phyloP scores from a whole-genome alignment of 2,888 invertebrate species.

The Tortrix viridana region DNA sequence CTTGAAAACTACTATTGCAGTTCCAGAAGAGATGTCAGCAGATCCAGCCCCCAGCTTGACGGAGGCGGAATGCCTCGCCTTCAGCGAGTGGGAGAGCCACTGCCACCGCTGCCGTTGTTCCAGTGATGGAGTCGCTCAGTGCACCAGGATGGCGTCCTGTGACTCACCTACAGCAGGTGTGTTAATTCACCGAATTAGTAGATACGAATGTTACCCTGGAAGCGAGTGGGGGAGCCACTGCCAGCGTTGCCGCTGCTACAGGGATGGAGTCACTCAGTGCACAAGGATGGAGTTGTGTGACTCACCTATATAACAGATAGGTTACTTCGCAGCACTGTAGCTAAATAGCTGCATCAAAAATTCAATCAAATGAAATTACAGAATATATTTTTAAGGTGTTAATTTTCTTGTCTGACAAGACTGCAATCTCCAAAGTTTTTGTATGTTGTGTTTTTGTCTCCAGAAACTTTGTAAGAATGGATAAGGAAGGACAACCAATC shows the following conservation, averaged over 20 bases:
- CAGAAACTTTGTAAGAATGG: too few species aligned
- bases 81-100: constrained; percentile 65
- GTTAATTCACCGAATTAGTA: background rate
- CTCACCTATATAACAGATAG: constrained; percentile 47
- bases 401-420: too few species aligned
- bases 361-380: too few species aligned
- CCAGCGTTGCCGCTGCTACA: constrained; percentile 59
- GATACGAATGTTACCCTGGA: too few species aligned
- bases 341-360: too few species aligned
- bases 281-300: constrained; percentile 43
- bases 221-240: constrained; percentile 68
- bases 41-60: constrained; percentile 4
- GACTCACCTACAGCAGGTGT: constrained; percentile 47
- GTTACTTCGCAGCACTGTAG: too few species aligned
- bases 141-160: constrained; percentile 46
- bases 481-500: too few species aligned
- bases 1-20: background rate
- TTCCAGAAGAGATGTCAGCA: constrained; percentile 19
- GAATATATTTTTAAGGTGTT: too few species aligned
- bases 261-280: constrained; percentile 57
- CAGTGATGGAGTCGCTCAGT: constrained; percentile 54
- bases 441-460: too few species aligned
- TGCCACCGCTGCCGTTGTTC: constrained; percentile 64
- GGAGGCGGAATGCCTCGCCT: constrained; percentile 54
- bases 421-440: too few species aligned